phyloP scores from a whole-genome alignment of 2,797 vertebrate species.

The Ceryle rudis region DNA sequence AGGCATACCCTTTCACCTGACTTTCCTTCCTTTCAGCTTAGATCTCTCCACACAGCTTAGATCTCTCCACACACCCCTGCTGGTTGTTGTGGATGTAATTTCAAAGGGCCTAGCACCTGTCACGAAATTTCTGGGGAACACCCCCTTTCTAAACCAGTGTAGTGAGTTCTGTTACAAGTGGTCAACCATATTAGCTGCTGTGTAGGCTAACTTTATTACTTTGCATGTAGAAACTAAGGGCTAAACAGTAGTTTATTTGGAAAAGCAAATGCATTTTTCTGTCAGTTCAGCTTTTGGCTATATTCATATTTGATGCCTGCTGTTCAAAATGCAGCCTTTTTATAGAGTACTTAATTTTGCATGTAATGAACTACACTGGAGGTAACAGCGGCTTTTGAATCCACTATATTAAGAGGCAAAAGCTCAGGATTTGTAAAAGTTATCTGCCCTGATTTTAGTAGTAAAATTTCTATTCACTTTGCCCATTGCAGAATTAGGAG shows the following conservation, averaged over 20 bases:
- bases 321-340: not conserved
- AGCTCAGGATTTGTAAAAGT: not conserved
- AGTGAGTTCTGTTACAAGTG: not conserved
- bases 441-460: not conserved
- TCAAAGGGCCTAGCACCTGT: not conserved
- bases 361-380: not conserved
- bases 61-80: not conserved
- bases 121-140: not conserved
- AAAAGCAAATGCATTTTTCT: not conserved
- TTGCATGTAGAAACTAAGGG: not conserved
- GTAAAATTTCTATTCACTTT: not conserved
- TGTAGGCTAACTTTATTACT: not conserved
- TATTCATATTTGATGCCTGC: not conserved
- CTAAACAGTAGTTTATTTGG: not conserved
- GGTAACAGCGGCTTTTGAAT: not conserved
- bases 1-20: not conserved
- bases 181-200: not conserved
- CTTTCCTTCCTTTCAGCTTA: not conserved
- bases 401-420: not conserved
- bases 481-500: not conserved
- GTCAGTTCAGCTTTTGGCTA: not conserved
- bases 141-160: not conserved
- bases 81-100: not conserved
- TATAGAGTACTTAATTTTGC: not conserved
- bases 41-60: not conserved